These are phyloP conservation scores for Stegodyphus mimosarum DNA, from an alignment of 1,140 invertebrate species.

Conservation along the genomic window DNA sequence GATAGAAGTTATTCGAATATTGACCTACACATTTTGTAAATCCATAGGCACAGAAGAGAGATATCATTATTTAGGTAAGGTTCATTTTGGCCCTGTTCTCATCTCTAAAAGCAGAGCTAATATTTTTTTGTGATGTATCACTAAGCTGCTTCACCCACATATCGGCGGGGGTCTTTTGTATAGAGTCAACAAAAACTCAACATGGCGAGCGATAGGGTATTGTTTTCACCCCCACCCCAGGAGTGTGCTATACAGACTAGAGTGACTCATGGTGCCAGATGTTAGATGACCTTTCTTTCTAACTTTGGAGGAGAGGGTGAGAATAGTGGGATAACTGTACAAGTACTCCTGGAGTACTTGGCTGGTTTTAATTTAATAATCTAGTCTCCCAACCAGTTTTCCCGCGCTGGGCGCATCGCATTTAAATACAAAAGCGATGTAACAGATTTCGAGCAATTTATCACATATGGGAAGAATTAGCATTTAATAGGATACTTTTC, in stretches of 20 bases:
- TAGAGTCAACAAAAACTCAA: conserved; percentile 46
- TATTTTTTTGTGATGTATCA: conserved; percentile 19
- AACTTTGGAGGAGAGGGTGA: background rate
- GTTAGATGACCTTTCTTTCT: conserved; percentile 37
- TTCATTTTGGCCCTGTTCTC: too few species aligned
- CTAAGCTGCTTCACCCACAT: conserved; percentile 26
- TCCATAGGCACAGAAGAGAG: too few species aligned
- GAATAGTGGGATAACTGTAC: conserved; percentile 19
- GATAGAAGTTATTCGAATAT: too few species aligned
- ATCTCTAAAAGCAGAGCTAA: background rate
- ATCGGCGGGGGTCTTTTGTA: conserved; percentile 25
- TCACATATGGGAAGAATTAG: background rate
- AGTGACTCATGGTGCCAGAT: conserved; percentile 34
- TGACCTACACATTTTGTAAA: too few species aligned
- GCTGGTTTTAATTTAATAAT: too few species aligned
- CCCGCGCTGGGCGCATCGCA: too few species aligned
- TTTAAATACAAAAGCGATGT: background rate
- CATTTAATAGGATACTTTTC: too few species aligned
- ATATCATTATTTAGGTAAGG: too few species aligned
- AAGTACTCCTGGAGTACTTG: background rate
- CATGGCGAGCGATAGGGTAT: conserved; percentile 37
- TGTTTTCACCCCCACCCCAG: conserved; percentile 26
- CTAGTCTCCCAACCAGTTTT: too few species aligned
- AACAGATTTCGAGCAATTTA: conserved; percentile 10
- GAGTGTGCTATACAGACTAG: conserved; percentile 4